These are phyloP conservation scores for Gymnoscopelus braueri DNA, from an alignment of 2,797 vertebrate genomes.

Conservation along the genomic window DNA sequence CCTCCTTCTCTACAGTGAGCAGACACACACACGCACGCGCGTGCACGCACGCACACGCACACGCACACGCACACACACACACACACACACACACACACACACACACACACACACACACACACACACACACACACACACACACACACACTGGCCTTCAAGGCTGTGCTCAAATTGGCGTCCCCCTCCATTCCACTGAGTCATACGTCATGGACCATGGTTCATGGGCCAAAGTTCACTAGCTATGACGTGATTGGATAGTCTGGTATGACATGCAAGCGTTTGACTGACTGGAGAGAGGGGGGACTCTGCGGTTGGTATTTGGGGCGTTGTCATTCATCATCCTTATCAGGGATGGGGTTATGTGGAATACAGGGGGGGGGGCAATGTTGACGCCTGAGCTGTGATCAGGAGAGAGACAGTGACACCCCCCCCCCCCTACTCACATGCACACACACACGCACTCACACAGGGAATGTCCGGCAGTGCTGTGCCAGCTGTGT, in stretches of 20 bases:
- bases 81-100: not conserved
- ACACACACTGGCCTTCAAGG: conserved; percentile 26
- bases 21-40: not conserved
- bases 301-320: conserved; percentile 19
- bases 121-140: not conserved
- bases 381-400: conserved; percentile 21
- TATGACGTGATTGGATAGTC: conserved; percentile 33
- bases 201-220: conserved; percentile 43
- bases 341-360: conserved; percentile 18
- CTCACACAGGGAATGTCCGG: conserved; percentile 67
- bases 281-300: conserved; percentile 20
- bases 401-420: conserved; percentile 9
- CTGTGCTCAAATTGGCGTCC: conserved; percentile 39
- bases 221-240: conserved; percentile 45
- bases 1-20: too few relatives aligned
- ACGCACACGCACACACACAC: not conserved
- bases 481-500: conserved; percentile 64
- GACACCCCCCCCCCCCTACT: conserved; percentile 12
- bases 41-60: not conserved
- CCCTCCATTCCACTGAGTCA: conserved; percentile 46
- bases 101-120: conserved; percentile 1
- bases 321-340: conserved; percentile 16
- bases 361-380: conserved; percentile 36
- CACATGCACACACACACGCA: conserved; percentile 33
- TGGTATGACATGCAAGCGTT: conserved; percentile 1